phyloP scores from a whole-genome alignment of 1,140 invertebrate genomes.

The Drosophila tristis region DNA sequence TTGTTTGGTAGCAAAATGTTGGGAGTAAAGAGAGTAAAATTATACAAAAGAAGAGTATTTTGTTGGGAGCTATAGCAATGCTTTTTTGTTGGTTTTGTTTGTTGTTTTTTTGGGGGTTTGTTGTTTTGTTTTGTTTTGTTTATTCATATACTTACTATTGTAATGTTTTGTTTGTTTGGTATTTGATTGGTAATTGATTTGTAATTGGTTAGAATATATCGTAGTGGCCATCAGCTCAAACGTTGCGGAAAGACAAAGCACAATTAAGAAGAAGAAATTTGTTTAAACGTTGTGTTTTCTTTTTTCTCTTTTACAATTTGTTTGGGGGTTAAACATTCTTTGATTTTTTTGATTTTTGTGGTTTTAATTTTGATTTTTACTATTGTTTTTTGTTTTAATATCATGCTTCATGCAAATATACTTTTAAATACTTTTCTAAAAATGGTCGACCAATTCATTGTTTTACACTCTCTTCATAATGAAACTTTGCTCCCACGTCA shows the following conservation, averaged over 20 bases:
- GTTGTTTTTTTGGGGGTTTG: slow-evolving; percentile 19
- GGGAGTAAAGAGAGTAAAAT: slow-evolving; percentile 29
- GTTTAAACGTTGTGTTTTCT: slow-evolving; percentile 54
- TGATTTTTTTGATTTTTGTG: slow-evolving; percentile 4
- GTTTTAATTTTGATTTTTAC: neutral
- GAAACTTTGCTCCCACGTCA: slow-evolving; percentile 70
- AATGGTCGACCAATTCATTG: slow-evolving; percentile 42
- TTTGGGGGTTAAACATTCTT: slow-evolving; percentile 11
- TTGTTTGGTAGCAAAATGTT: slow-evolving; percentile 11
- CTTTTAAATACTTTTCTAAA: slow-evolving; percentile 25
- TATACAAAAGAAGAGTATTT: slow-evolving; percentile 51
- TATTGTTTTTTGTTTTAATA: slow-evolving; percentile 32
- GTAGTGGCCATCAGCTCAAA: slow-evolving; percentile 84
- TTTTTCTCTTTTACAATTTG: slow-evolving; percentile 27
- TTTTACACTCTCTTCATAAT: slow-evolving; percentile 65
- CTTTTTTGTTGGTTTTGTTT: slow-evolving; percentile 14
- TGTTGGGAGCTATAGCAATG: slow-evolving; percentile 2
- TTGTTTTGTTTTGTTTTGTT: slow-evolving; percentile 43
- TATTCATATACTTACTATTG: slow-evolving; percentile 77
- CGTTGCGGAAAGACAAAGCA: slow-evolving; percentile 85
- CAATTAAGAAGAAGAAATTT: slow-evolving; percentile 83
- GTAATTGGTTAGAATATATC: slow-evolving; percentile 82
- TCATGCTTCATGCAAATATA: slow-evolving; percentile 53
- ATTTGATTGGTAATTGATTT: slow-evolving; percentile 72
- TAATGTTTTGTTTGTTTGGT: slow-evolving; percentile 69